Conservation (phyloP, 2,888 invertebrate species). For the Pediacus dermestoides region DNA sequence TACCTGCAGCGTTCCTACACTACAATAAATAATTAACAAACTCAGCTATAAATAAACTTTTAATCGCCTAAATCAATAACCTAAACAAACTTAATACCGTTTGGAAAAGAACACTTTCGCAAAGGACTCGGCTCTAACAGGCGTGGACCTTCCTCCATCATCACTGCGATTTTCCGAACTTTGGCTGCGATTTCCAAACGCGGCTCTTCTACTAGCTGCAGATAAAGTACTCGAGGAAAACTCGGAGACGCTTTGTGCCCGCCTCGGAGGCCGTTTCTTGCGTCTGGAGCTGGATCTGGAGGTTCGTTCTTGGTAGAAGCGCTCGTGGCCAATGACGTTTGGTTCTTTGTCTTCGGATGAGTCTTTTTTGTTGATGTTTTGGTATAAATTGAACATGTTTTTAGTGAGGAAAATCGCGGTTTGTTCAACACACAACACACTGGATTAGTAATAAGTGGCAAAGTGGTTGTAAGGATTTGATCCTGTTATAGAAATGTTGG, state of each 20-base stretch:
- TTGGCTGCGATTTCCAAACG: constrained; percentile 57
- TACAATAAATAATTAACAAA: constrained; percentile 4
- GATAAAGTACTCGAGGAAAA: constrained; percentile 61
- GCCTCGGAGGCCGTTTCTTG: constrained; percentile 56
- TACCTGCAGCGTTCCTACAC: no score
- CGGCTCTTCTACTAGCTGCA: constrained; percentile 62
- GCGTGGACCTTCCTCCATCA: constrained; percentile 52
- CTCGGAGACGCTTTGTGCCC: constrained; percentile 68
- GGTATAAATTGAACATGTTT: constrained; percentile 75
- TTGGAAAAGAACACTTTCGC: constrained; percentile 65
- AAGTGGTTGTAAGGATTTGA: no score
- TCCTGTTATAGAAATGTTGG: no score
- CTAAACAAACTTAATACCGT: constrained; percentile 26
- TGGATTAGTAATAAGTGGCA: no score
- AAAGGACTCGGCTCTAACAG: constrained; percentile 69
- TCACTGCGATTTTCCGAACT: constrained; percentile 62
- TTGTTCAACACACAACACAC: no score
- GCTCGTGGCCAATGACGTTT: constrained; percentile 75
- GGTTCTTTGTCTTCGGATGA: constrained; percentile 53
- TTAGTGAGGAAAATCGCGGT: no score
- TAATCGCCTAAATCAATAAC: constrained; percentile 11
- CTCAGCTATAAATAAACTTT: constrained; percentile 1
- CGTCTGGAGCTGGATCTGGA: constrained; percentile 42
- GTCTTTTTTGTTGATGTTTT: constrained; percentile 61
- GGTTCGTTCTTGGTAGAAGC: constrained; percentile 70